Evolutionary conservation across 2,888 invertebrate genomes (phyloP), one percentile per base, ranked within the genome.

Genomic region (Hemaris fuciformis): DNA sequence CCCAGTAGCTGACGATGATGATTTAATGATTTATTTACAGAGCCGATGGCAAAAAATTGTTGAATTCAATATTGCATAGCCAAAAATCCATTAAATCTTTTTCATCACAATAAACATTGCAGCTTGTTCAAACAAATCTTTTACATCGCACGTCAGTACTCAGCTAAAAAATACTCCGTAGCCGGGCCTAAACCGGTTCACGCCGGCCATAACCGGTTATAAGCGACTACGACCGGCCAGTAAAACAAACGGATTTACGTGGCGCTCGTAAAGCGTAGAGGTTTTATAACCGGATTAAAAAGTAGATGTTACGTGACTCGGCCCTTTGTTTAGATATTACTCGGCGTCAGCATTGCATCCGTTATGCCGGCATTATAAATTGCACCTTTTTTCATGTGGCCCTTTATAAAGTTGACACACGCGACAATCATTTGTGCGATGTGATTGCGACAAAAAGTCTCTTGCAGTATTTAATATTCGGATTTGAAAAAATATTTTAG

Each of bases 211-310:
- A 15, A 34, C 18, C 38, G 38, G 38, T 38, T 38, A 18, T 10
- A 38, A 25, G 60, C 59, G 22, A 59, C 22, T 58, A 27, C 20
- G 57, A 57, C 65, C 34, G 57, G 60, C 42, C 53, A 46, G 56
- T 57, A 8, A n/a, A 43, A 43, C 43, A 27, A 18, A 18, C 31
- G 53, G 53, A 27, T 42, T 41, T 60, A 60, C 53, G 58, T 45
- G 53, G n/a, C 53, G 41, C 20, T 56, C 58, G 59, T 62, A 63
- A 60, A 63, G 42, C 53, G 25, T 25, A 13, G 38, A n/a, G 38
- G 38, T 38, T 18, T 53, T 53, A 31, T 31, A 53, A 10, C 31
- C 53, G 53, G 31, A 15, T 53, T 53, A 31, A 53, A 45, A 45
- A 53, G 53, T 53, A 31, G 15, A 53, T 53, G 18, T 31, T 53